Conservation (phyloP, 2,797 vertebrate genomes). For the Phyllotis vaccarum region DNA sequence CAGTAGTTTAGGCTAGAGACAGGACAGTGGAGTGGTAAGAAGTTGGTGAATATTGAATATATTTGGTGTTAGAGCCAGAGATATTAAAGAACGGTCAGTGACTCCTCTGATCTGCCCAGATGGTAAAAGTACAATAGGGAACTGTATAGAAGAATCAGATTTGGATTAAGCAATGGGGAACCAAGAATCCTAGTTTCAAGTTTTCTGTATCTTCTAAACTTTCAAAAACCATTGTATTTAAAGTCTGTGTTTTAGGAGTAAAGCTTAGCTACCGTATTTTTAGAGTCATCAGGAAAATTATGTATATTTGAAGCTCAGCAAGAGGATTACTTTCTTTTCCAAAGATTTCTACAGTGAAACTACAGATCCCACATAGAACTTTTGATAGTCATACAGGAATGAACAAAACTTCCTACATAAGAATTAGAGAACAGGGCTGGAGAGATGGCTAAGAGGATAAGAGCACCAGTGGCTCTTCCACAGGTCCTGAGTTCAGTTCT, state of each 20-base stretch:
- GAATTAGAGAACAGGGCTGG: background rate
- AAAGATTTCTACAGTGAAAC: background rate
- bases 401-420: background rate
- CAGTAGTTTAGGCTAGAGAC: background rate
- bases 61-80: background rate
- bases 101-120: background rate
- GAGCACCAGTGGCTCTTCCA: too few relatives aligned
- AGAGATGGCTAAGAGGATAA: too few relatives aligned
- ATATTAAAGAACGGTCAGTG: background rate
- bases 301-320: background rate
- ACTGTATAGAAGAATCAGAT: background rate
- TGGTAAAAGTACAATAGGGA: background rate
- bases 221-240: background rate
- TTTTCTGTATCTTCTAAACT: background rate
- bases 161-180: background rate
- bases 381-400: background rate
- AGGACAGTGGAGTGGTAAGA: background rate
- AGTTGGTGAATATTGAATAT: background rate
- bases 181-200: background rate
- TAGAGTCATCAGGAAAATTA: background rate
- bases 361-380: background rate
- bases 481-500: too few relatives aligned
- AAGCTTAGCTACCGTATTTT: background rate
- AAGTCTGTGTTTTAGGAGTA: conserved; percentile 13
- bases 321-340: background rate